Conservation (phyloP, 2,113 vertebrate species). For the Edolisoma coerulescens region DNA sequence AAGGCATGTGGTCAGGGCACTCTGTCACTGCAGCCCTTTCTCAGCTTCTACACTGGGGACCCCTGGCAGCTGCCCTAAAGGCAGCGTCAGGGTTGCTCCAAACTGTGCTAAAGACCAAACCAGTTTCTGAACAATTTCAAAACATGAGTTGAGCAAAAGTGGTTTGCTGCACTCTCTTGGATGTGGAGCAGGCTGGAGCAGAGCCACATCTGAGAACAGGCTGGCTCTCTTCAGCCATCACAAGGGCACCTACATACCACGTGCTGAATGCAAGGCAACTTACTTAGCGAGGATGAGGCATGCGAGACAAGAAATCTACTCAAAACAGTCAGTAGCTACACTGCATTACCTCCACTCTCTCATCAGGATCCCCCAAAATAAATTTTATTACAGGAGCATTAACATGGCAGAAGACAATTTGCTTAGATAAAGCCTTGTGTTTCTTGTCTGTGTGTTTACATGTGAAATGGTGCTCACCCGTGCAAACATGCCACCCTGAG, state of each 20-base stretch:
- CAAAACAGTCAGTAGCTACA: background rate
- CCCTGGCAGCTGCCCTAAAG: background rate
- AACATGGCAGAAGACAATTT: background rate
- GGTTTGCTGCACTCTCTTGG: background rate
- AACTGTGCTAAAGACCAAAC: slow-evolving; percentile 12
- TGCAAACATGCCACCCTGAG: background rate
- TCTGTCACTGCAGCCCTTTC: background rate
- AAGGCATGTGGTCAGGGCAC: background rate
- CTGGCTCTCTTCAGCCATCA: background rate
- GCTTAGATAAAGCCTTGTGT: background rate
- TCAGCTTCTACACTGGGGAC: background rate
- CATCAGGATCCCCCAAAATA: background rate
- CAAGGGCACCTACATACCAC: background rate
- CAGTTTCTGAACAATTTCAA: slow-evolving; percentile 24
- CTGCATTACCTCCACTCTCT: background rate
- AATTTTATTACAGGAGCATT: background rate
- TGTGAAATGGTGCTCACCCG: background rate
- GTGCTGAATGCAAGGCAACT: background rate
- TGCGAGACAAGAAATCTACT: background rate
- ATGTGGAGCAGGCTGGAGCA: background rate
- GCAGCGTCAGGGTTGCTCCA: background rate
- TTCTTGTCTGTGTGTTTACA: background rate
- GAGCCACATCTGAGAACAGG: background rate
- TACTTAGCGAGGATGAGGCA: background rate
- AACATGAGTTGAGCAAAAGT: background rate